Conservation (phyloP, 1,140 invertebrate species). For the Patella vulgata region DNA sequence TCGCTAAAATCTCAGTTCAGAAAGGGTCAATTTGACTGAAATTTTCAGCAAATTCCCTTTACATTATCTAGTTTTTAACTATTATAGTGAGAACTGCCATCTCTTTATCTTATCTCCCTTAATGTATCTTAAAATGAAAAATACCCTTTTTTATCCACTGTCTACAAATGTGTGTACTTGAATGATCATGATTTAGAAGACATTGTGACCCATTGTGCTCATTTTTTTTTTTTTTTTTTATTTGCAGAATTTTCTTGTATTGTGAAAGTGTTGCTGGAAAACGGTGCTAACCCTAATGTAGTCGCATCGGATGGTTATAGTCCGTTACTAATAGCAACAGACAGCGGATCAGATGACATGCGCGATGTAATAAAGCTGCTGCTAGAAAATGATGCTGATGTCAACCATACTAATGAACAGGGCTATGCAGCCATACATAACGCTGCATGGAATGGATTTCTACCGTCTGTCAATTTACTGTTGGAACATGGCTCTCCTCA, state of each 20-base stretch:
- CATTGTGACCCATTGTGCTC: too few species aligned
- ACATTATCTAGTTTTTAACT: too few species aligned
- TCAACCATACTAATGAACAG: slow-evolving; percentile 29
- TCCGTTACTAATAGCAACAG: slow-evolving; percentile 40
- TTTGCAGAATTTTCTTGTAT: slow-evolving; percentile 36
- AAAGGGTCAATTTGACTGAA: too few species aligned
- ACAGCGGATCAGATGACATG: slow-evolving; percentile 24
- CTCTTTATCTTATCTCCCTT: too few species aligned
- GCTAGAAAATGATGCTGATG: slow-evolving; percentile 35
- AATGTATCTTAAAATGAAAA: too few species aligned
- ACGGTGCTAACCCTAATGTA: slow-evolving; percentile 46
- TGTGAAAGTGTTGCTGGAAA: slow-evolving; percentile 39
- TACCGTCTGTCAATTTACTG: slow-evolving; percentile 33
- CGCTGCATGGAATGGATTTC: slow-evolving; percentile 52
- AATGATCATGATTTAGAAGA: too few species aligned
- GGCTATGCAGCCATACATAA: slow-evolving; percentile 49
- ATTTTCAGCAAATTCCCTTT: too few species aligned
- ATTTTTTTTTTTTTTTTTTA: not conserved
- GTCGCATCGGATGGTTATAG: slow-evolving; percentile 32
- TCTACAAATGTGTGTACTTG: too few species aligned
- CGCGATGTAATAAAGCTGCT: slow-evolving; percentile 31
- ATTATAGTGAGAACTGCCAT: too few species aligned
- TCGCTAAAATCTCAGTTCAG: too few species aligned
- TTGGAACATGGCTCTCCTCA: slow-evolving; percentile 34
- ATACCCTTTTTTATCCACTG: too few species aligned